A percentile compares a stretch with the other conserved stretches of the same genome.
phyloP scores from a whole-genome alignment of 2,113 vertebrate genomes.

The Scophthalmus maximus region DNA sequence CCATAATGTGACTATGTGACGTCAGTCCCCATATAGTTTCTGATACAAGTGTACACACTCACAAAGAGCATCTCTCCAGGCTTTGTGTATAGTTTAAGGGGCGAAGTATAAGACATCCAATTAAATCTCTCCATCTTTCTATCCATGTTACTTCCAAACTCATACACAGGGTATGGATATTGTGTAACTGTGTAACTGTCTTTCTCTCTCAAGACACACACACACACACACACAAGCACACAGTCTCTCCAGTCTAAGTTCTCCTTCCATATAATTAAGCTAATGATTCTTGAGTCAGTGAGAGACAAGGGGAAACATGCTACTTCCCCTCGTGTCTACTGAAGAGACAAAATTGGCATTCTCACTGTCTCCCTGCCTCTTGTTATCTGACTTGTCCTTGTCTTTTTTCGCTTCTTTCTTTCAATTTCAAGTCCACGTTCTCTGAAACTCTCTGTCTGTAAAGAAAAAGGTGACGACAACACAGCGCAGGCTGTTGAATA shows the following conservation, averaged over 20 bases:
- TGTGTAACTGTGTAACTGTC: background rate
- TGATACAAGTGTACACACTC: too few relatives aligned
- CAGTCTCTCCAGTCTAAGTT: slow-evolving; percentile 40
- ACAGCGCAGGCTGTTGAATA: slow-evolving; percentile 14
- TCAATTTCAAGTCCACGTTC: slow-evolving; percentile 16
- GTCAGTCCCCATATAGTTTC: too few relatives aligned
- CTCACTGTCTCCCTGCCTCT: slow-evolving; percentile 41
- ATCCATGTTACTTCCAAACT: slow-evolving; percentile 36
- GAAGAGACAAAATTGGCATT: slow-evolving; percentile 60
- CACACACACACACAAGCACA: slow-evolving; percentile 8
- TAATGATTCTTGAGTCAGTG: slow-evolving; percentile 75
- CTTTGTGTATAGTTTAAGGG: slow-evolving; percentile 10
- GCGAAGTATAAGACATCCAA: background rate
- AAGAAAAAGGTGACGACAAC: slow-evolving; percentile 19
- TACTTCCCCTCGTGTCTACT: slow-evolving; percentile 64
- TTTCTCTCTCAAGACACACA: background rate
- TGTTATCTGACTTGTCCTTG: slow-evolving; percentile 38
- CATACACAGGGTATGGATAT: slow-evolving; percentile 18
- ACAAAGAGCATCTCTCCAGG: background rate
- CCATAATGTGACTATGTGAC: background rate
- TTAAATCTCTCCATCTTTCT: slow-evolving; percentile 43
- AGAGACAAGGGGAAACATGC: slow-evolving; percentile 72
- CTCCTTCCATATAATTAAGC: slow-evolving; percentile 72
- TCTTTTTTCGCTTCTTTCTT: slow-evolving; percentile 13
- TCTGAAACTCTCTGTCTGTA: slow-evolving; percentile 29